Base-by-base conservation (phyloP, 2,113 vertebrate species). In the Lamprotornis superbus region DNA sequence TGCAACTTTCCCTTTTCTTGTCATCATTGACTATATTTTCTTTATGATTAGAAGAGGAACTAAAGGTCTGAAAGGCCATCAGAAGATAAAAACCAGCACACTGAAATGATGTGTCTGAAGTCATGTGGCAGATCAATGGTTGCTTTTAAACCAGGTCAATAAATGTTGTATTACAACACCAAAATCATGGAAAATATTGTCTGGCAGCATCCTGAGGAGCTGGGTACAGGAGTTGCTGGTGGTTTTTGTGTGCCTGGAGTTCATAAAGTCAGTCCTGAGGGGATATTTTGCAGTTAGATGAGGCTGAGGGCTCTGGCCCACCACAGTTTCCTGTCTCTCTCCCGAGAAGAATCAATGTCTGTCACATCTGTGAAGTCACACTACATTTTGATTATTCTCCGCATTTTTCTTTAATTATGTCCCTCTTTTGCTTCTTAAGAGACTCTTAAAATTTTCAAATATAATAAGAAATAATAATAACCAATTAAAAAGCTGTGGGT, bases 401-500 rank as follows among this genome's bases (percentile, higher is more conserved):
- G 40, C 56, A 61, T 81, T 97, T 95, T 95, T 70, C 80, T 89
- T 88, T 83, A 78, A 87, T 96, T 92, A 52, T 35, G 28, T 49
- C 25, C 44, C 24, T 40, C 42, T 79, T 55, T 86, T 83, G 12
- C 73, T 90, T 81, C 94, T 94, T 95, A 56, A 74, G 88, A 90
- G 90, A 79, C 73, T 95, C 85, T 89, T 96, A 89, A 93, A 93
- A 81, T 84, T 92, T 92, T 90, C 33, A 90, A 89, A 81, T 92
- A 83, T 94, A 95, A 96, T 78, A 57, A 78, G 76, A 95, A 97
- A 93, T 95, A 93, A 94, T 96, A 93, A 95, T 94, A 94, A 93
- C 27, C 61, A 93, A 95, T 96, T 89, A 73, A 88, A 83, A 93
- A 96, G 80, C 80, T 49, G 61, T 83, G 94, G 83, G 88, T 88